A percentile compares a stretch with the other conserved stretches of the same genome.
Evolutionary conservation across 2,113 vertebrate genomes (phyloP).

Genomic region (Bubalus kerabau): DNA sequence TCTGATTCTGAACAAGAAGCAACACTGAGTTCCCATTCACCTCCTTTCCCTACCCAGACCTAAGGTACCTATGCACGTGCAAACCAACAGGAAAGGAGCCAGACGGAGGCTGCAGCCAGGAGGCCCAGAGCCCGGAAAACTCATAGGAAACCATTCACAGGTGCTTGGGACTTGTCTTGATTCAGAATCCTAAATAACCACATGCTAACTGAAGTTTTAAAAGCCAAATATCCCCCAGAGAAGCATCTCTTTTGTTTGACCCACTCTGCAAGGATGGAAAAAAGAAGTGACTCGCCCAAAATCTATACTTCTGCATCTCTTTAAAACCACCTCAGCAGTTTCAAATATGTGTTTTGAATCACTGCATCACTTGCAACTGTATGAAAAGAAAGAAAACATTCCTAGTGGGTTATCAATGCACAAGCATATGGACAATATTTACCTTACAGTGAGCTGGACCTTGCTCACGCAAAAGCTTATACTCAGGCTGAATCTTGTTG

Average conservation of each 20-base stretch:
- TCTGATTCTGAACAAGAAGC: not conserved
- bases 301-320: not conserved
- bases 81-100: slow-evolving; percentile 17
- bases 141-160: not conserved
- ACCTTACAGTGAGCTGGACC: slow-evolving; percentile 96
- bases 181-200: slow-evolving; percentile 5
- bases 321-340: not conserved
- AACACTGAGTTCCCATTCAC: not conserved
- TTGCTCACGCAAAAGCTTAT: slow-evolving; percentile 94
- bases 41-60: not conserved
- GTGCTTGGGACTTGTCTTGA: not conserved
- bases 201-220: not conserved
- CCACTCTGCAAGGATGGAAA: slow-evolving; percentile 30
- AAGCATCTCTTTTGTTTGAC: slow-evolving; percentile 19
- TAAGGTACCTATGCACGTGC: not conserved
- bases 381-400: slow-evolving; percentile 36
- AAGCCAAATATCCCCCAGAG: slow-evolving; percentile 15
- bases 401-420: slow-evolving; percentile 18
- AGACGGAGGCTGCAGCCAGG: not conserved
- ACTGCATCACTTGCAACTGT: slow-evolving; percentile 24
- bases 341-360: not conserved
- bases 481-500: slow-evolving; percentile 95
- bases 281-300: slow-evolving; percentile 13
- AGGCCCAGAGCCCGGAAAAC: not conserved
- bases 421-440: slow-evolving; percentile 30